A percentile compares a stretch with the other conserved stretches of the same genome.
Evolutionary conservation across 2,888 invertebrate species (phyloP).

Genomic region (Tetheella fluctuosa): DNA sequence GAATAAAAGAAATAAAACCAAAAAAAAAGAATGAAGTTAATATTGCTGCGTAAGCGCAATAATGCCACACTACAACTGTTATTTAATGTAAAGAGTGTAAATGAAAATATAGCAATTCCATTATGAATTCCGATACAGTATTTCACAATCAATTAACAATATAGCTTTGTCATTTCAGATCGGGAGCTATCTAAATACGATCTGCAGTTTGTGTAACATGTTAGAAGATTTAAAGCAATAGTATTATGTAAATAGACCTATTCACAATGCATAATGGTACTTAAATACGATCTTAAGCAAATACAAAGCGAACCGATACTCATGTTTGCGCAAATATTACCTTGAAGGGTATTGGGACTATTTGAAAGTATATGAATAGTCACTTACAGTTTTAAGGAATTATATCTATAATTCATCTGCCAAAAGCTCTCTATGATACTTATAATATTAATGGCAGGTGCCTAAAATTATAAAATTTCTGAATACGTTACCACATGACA

Average conservation of each 20-base stretch:
- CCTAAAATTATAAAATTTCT: no score
- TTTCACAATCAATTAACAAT: constrained; percentile 22
- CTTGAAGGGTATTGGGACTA: constrained; percentile 31
- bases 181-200: constrained; percentile 57
- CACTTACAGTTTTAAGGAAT: background rate
- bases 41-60: no score
- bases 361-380: constrained; percentile 23
- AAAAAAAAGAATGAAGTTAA: no score
- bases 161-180: constrained; percentile 40
- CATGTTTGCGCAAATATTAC: constrained; percentile 33
- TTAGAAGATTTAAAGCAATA: constrained; percentile 50
- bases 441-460: no score
- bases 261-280: constrained; percentile 56
- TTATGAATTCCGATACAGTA: background rate
- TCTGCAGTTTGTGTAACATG: constrained; percentile 47
- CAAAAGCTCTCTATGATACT: no score
- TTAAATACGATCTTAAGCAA: constrained; percentile 49
- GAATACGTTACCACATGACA: no score
- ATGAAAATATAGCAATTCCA: no score
- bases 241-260: constrained; percentile 63
- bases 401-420: no score
- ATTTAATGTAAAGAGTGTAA: no score
- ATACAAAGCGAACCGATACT: constrained; percentile 32
- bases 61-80: no score
- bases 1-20: no score